A percentile compares a stretch with the other conserved stretches of the same genome.
phyloP scores from a whole-genome alignment of 2,888 invertebrate species.

The Amiota minor region DNA sequence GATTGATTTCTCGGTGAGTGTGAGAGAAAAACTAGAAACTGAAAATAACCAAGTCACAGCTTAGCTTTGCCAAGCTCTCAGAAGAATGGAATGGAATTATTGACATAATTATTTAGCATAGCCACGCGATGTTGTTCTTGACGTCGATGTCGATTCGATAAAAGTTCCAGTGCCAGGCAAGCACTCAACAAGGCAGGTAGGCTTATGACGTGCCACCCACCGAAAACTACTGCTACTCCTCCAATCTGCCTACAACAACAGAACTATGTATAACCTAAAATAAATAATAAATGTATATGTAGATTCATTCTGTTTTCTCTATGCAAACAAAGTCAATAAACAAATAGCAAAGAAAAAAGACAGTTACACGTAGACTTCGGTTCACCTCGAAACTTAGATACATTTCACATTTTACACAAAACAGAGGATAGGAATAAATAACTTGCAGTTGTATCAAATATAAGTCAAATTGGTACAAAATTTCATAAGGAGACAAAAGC shows the following conservation, averaged over 20 bases:
- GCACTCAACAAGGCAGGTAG: not conserved
- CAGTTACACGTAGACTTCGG: too few species aligned
- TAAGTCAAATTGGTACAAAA: too few species aligned
- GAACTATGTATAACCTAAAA: not conserved
- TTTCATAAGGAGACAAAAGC: too few species aligned
- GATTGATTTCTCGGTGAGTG: too few species aligned
- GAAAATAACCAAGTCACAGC: slow-evolving; percentile 11
- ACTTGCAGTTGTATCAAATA: too few species aligned
- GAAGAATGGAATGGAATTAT: slow-evolving; percentile 50
- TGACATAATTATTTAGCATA: slow-evolving; percentile 65
- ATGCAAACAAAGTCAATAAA: too few species aligned
- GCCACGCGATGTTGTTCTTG: slow-evolving; percentile 56
- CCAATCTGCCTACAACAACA: not conserved
- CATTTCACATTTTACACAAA: too few species aligned
- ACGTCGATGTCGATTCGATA: slow-evolving; percentile 3
- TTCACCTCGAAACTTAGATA: too few species aligned
- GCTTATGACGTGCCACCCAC: not conserved
- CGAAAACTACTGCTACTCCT: not conserved
- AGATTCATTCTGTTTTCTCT: too few species aligned
- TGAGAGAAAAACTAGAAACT: not conserved
- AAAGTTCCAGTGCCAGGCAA: slow-evolving; percentile 19
- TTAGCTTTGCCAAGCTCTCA: slow-evolving; percentile 6
- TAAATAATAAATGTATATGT: too few species aligned
- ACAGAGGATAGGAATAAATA: too few species aligned
- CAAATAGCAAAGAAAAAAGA: too few species aligned